Percentiles rank a stretch among this genome's conserved stretches.
These are phyloP conservation scores for Babyrousa celebensis DNA, from an alignment of 2,797 vertebrate genomes.

Conservation along the genomic window DNA sequence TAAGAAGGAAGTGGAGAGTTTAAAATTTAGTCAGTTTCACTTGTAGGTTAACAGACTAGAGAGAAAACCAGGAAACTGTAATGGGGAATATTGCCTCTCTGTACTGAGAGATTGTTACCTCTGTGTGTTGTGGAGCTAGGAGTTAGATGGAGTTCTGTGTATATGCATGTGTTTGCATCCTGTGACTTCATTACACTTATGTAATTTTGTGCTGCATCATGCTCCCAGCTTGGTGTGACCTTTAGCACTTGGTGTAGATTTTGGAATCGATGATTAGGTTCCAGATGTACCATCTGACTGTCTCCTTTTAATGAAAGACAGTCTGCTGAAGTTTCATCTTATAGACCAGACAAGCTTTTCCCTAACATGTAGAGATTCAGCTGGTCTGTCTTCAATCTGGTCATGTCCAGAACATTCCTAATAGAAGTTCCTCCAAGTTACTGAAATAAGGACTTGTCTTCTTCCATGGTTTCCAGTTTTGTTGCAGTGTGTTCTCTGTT, in stretches of 20 bases:
- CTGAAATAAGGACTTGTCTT: background rate
- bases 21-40: slow-evolving; percentile 6
- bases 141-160: background rate
- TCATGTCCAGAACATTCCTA: background rate
- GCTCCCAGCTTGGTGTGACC: background rate
- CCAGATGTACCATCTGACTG: background rate
- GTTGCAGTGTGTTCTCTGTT: background rate
- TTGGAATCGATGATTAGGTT: background rate
- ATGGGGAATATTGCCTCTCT: background rate
- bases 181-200: background rate
- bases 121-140: background rate
- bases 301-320: background rate
- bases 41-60: background rate
- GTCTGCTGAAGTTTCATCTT: background rate
- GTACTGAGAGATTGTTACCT: background rate
- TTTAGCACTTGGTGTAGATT: background rate
- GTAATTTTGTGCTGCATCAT: background rate
- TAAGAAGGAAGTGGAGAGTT: background rate
- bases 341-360: background rate
- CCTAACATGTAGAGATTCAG: background rate
- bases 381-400: background rate
- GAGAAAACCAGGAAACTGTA: background rate
- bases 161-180: background rate
- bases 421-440: background rate
- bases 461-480: background rate